Evolutionary conservation across 1,140 invertebrate species (phyloP).

Genomic region (Palaemon carinicauda): DNA sequence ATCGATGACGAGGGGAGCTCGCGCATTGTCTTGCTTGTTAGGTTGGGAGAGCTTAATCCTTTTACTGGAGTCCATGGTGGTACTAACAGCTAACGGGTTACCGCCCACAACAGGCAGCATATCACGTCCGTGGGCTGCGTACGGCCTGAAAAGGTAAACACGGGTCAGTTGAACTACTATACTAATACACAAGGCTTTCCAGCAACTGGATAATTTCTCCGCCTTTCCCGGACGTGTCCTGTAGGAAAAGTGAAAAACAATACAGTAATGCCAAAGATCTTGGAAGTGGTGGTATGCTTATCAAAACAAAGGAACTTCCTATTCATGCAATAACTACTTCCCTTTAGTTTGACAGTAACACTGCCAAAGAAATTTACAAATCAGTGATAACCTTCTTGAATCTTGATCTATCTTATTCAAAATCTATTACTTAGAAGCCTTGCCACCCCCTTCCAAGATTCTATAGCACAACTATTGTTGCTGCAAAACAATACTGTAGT

Average conservation of each 20-base stretch:
- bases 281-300: too few species aligned
- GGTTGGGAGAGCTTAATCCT: constrained; percentile 46
- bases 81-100: constrained; percentile 49
- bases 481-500: too few species aligned
- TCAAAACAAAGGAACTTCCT: too few species aligned
- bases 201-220: background rate
- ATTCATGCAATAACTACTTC: too few species aligned
- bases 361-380: too few species aligned
- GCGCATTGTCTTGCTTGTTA: constrained; percentile 40
- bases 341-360: too few species aligned
- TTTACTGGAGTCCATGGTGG: constrained; percentile 56
- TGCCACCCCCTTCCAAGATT: too few species aligned
- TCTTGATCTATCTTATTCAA: too few species aligned
- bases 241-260: background rate
- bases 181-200: background rate
- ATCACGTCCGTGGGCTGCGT: constrained; percentile 36
- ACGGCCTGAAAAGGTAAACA: constrained; percentile 39
- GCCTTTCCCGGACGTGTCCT: background rate
- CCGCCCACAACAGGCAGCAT: constrained; percentile 48
- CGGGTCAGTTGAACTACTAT: background rate
- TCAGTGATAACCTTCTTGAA: too few species aligned
- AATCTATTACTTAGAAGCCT: too few species aligned
- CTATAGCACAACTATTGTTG: too few species aligned
- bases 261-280: too few species aligned
- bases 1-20: constrained; percentile 44